These are phyloP conservation scores for Anguilla obscura DNA, from an alignment of 2,797 vertebrate genomes.

Conservation along the genomic window DNA sequence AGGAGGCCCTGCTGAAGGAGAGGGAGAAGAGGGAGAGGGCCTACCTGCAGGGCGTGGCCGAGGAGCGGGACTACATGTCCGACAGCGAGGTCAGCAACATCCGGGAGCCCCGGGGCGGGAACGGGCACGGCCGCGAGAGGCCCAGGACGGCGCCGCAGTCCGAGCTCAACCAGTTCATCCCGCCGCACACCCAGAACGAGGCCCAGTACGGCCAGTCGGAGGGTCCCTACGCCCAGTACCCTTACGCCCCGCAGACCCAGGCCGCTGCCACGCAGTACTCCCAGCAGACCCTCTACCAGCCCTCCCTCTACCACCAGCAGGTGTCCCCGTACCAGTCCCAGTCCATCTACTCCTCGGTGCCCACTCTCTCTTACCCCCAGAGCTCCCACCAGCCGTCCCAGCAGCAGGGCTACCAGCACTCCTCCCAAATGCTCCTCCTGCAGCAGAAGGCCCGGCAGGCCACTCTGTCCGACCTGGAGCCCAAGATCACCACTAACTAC, in stretches of 20 bases:
- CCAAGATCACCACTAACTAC: constrained; percentile 86
- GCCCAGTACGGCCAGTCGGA: constrained; percentile 83
- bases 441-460: constrained; percentile 92
- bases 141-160: constrained; percentile 93
- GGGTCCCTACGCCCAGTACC: constrained; percentile 87
- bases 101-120: constrained; percentile 83
- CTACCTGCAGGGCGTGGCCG: constrained; percentile 96
- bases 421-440: constrained; percentile 87
- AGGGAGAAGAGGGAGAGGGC: constrained; percentile 95
- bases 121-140: constrained; percentile 82
- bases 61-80: constrained; percentile 99
- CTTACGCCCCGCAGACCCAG: constrained; percentile 78
- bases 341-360: constrained; percentile 91
- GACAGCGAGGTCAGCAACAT: constrained; percentile 97
- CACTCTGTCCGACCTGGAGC: constrained; percentile 86
- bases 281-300: constrained; percentile 78
- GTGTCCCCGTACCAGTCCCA: constrained; percentile 90
- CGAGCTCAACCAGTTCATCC: constrained; percentile 90
- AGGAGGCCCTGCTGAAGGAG: constrained; percentile 92
- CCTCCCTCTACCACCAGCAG: constrained; percentile 89
- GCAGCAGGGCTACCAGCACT: constrained; percentile 71
- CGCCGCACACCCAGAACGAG: constrained; percentile 91
- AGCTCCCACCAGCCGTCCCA: constrained; percentile 79
- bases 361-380: constrained; percentile 87
- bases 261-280: constrained; percentile 74